A percentile compares a stretch with the other conserved stretches of the same genome.
These are phyloP conservation scores for Asbolus verrucosus DNA, from an alignment of 1,140 invertebrate genomes.

Conservation along the genomic window DNA sequence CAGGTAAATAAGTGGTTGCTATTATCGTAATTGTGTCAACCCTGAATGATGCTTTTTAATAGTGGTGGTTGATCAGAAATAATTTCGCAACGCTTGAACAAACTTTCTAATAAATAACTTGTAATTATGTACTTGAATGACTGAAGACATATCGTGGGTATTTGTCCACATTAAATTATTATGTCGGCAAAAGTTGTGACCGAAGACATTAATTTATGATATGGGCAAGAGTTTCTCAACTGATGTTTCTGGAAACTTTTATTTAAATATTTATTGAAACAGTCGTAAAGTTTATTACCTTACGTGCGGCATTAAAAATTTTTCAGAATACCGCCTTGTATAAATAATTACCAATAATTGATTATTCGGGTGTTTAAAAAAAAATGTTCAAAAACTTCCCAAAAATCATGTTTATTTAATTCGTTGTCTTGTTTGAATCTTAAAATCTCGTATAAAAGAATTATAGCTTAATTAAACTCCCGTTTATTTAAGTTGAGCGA, in stretches of 20 bases:
- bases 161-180: conserved; percentile 24
- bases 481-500: conserved; percentile 49
- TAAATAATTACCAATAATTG: too few relatives aligned
- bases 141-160: conserved; percentile 16
- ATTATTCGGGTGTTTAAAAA: too few relatives aligned
- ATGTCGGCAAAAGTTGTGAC: conserved; percentile 14
- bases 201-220: conserved; percentile 20
- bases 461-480: conserved; percentile 50
- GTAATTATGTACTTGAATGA: background rate
- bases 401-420: conserved; percentile 50
- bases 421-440: conserved; percentile 37
- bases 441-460: conserved; percentile 47
- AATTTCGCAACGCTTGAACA: conserved; percentile 24
- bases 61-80: conserved; percentile 3
- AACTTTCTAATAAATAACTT: conserved; percentile 17
- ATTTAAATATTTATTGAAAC: too few relatives aligned
- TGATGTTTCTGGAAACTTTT: background rate
- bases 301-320: too few relatives aligned
- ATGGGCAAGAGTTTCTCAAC: conserved; percentile 9
- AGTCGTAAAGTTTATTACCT: background rate
- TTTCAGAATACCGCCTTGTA: too few relatives aligned
- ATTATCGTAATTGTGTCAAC: background rate
- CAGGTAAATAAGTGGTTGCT: too few relatives aligned
- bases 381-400: background rate
- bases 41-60: conserved; percentile 9